These are phyloP conservation scores for Myrmecobius fasciatus DNA, from an alignment of 2,113 vertebrate genomes.

Conservation along the genomic window DNA sequence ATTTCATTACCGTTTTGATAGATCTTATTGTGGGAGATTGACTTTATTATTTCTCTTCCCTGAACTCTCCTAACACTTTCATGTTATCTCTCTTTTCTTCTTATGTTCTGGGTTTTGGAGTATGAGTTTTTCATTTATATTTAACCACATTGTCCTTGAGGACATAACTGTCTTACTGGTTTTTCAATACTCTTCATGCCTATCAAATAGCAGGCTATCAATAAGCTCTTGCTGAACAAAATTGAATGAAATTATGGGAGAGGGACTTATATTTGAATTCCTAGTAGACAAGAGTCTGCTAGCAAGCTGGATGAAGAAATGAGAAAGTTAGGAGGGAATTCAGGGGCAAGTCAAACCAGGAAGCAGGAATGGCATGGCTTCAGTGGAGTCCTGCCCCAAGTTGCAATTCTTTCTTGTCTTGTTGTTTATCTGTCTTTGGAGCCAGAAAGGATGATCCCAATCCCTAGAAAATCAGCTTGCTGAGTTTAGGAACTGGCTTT, in stretches of 20 bases:
- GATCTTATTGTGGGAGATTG: not conserved
- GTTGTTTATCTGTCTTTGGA: not conserved
- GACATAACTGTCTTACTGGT: not conserved
- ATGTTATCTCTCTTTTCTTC: not conserved
- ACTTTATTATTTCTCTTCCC: not conserved
- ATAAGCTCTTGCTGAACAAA: not conserved
- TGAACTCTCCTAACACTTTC: not conserved
- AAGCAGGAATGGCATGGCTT: not conserved
- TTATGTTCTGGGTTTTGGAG: not conserved
- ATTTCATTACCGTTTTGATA: not conserved
- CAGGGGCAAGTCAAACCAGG: not conserved
- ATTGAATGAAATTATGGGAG: not conserved
- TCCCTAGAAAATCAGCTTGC: not conserved
- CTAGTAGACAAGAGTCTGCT: not conserved
- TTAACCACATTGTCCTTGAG: not conserved
- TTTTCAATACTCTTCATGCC: not conserved
- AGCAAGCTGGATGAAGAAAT: not conserved
- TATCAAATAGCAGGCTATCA: not conserved
- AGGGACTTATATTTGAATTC: not conserved
- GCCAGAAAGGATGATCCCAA: not conserved
- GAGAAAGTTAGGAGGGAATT: not conserved
- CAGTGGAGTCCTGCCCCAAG: not conserved
- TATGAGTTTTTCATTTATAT: not conserved
- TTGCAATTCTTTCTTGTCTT: not conserved
- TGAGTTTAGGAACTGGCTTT: not conserved